Evolutionary conservation across 2,888 invertebrate species (phyloP).

Genomic region (Troides aeacus): DNA sequence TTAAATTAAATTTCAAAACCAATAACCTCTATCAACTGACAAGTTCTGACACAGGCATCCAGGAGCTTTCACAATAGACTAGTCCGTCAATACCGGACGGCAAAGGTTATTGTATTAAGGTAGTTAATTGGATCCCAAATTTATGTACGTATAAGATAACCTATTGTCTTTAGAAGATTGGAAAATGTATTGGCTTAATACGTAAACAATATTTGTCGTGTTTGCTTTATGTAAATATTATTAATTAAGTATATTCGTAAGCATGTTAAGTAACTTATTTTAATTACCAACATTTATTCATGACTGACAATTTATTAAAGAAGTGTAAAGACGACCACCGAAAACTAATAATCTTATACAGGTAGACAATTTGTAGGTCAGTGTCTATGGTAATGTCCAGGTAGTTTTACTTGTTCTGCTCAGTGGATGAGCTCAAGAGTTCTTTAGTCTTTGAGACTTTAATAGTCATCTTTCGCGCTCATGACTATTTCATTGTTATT

Average conservation of each 20-base stretch:
- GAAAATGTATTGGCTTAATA: neutral
- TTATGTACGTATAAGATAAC: conserved; percentile 12
- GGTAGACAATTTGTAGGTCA: no score
- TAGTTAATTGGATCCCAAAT: conserved; percentile 26
- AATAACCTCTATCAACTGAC: conserved; percentile 21
- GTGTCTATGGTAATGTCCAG: no score
- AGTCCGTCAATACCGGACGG: conserved; percentile 26
- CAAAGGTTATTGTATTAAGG: conserved; percentile 24
- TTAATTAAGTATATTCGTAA: neutral
- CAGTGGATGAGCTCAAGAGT: no score
- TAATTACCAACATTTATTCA: no score
- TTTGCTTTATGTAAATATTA: neutral
- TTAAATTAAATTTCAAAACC: conserved; percentile 21
- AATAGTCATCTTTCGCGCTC: no score
- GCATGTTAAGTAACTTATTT: no score
- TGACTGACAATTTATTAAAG: no score
- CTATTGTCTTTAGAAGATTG: conserved; percentile 15
- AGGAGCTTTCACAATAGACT: conserved; percentile 12
- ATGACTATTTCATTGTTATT: no score
- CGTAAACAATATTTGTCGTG: neutral
- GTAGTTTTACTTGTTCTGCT: no score
- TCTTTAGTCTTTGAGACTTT: no score
- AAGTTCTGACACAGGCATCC: conserved; percentile 16
- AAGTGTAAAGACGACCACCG: no score
- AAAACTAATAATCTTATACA: no score